Evolutionary conservation across 1,140 invertebrate species (phyloP), one percentile per base, ranked within the genome.

Genomic region (Pseudoatta argentina): DNA sequence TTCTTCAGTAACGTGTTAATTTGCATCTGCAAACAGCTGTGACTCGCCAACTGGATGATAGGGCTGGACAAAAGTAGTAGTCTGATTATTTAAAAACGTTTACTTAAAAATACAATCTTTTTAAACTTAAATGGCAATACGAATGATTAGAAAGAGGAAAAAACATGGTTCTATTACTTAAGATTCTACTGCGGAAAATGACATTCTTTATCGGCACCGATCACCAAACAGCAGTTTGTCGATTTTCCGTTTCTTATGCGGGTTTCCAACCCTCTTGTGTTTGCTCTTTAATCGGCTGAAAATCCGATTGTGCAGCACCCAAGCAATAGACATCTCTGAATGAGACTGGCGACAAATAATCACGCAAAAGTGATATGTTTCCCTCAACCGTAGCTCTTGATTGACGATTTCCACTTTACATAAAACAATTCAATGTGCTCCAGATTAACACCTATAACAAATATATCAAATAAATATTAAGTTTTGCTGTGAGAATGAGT

Each of bases 351-450:
- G 86, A 71, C 81, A 86, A 86, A 87, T 79, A 81, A 86, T 86
- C 76, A 79, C 77, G 53, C 14, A 85, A 24, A 14, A 16, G 81
- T 30, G 48, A 57, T 86, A 71, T 55, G 16, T 12, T n/a, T 34
- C 24, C 87, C 95, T 97, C 97, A 97, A 94, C 97, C 96, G 77
- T 96, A 96, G 86, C 96, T 96, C 94, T 96, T 97, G 88, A 95
- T 95, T 5, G 95, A 96, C 91, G 95, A 96, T 94, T 96, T 96
- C 97, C 97, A 97, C 93, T 97, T 97, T 51, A 95, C 95, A 89
- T 97, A 95, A 94, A 97, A 97, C 51, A 95, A 94, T 87, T 96
- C 96, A 83, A 97, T 96, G 71, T 96, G 96, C 92, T 97, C 96
- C 51, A 97, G 94, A 88, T 96, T 96, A 34, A 97, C 95, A 86